These are phyloP conservation scores for Puma concolor DNA, from an alignment of 2,113 vertebrate genomes.

Conservation along the genomic window DNA sequence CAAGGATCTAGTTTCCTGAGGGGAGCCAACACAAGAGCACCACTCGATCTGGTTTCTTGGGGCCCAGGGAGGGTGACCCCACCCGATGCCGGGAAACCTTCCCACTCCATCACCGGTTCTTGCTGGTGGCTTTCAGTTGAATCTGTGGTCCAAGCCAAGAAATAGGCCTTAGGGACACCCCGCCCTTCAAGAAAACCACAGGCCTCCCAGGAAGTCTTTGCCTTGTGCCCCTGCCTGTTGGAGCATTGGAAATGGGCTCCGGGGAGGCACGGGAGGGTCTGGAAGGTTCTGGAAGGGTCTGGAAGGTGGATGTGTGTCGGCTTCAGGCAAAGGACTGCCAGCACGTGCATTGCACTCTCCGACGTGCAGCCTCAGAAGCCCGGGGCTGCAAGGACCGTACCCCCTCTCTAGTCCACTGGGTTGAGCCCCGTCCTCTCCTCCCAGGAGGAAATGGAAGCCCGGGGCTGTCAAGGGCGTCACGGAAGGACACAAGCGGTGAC, in stretches of 20 bases:
- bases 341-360: background rate
- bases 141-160: background rate
- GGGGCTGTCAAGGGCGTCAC: background rate
- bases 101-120: background rate
- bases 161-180: background rate
- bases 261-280: background rate
- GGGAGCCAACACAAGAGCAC: too few relatives aligned
- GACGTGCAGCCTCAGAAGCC: background rate
- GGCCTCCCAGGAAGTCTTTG: background rate
- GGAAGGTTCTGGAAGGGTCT: background rate
- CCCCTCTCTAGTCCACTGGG: background rate
- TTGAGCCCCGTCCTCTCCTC: background rate
- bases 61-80: too few relatives aligned
- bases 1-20: background rate
- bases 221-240: background rate
- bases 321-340: background rate
- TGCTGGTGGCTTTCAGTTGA: background rate
- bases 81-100: background rate
- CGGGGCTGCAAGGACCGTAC: rapidly evolving
- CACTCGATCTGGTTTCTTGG: background rate
- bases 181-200: background rate
- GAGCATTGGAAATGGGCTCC: background rate
- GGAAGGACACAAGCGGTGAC: background rate
- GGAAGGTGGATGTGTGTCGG: background rate
- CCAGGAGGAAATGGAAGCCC: background rate